A percentile compares a stretch with the other conserved stretches of the same genome.
Conservation (phyloP, 2,113 vertebrate species). For the Megaceryle maxima region DNA sequence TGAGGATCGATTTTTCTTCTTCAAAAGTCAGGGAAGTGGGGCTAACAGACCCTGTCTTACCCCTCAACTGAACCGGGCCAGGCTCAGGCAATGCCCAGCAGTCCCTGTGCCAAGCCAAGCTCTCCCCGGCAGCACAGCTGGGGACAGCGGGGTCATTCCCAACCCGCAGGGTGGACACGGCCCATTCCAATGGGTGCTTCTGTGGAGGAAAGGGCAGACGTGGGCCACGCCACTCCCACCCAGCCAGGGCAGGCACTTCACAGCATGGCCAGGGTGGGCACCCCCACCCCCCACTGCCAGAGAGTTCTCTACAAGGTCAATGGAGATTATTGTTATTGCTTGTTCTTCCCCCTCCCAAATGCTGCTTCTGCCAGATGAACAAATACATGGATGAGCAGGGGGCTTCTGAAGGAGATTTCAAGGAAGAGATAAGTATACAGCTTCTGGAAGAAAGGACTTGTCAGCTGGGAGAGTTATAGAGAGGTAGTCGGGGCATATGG, state of each 20-base stretch:
- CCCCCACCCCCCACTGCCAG: neutral
- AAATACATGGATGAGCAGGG: neutral
- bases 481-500: too few species aligned
- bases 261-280: fast-evolving
- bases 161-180: fast-evolving
- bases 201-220: neutral
- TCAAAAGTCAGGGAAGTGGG: neutral
- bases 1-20: neutral
- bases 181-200: fast-evolving
- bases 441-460: too few species aligned
- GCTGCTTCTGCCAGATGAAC: neutral
- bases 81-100: neutral
- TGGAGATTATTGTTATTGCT: neutral
- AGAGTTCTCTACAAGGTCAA: neutral
- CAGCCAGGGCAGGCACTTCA: neutral
- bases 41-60: neutral
- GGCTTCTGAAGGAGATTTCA: too few species aligned
- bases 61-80: too few species aligned
- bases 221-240: fast-evolving
- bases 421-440: too few species aligned
- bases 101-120: fast-evolving
- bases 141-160: neutral
- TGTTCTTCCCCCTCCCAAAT: neutral
- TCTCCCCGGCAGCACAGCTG: neutral
- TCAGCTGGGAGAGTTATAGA: too few species aligned